Conservation (phyloP, 2,113 vertebrate genomes). For the Urocitellus parryii region DNA sequence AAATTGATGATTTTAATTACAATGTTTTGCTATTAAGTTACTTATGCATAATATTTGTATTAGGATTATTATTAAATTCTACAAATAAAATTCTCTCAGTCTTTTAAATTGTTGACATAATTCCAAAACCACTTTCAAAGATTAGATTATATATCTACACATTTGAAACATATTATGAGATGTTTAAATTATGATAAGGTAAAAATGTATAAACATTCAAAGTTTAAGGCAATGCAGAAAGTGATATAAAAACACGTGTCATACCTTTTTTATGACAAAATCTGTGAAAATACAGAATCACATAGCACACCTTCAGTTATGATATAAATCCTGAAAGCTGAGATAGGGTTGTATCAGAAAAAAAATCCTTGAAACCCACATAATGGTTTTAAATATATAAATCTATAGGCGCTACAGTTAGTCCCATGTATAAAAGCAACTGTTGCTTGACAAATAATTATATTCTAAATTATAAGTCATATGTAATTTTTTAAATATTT, state of each 20-base stretch:
- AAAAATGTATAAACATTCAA: background rate
- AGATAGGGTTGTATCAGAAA: background rate
- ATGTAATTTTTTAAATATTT: background rate
- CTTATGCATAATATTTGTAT: background rate
- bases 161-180: background rate
- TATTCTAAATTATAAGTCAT: background rate
- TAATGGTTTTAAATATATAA: background rate
- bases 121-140: background rate
- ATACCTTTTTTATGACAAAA: background rate
- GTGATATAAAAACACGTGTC: background rate
- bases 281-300: background rate
- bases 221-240: background rate
- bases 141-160: background rate
- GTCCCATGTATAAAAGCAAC: background rate
- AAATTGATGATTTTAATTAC: background rate
- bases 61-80: background rate
- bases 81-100: background rate
- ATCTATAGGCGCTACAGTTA: background rate
- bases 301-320: background rate
- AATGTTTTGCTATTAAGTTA: background rate
- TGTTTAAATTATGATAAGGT: background rate
- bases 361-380: background rate
- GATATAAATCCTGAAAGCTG: background rate
- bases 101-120: background rate
- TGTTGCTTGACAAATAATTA: background rate